Evolutionary conservation across 2,113 vertebrate genomes (phyloP).

Genomic region (Leptobrachium ailaonicum): DNA sequence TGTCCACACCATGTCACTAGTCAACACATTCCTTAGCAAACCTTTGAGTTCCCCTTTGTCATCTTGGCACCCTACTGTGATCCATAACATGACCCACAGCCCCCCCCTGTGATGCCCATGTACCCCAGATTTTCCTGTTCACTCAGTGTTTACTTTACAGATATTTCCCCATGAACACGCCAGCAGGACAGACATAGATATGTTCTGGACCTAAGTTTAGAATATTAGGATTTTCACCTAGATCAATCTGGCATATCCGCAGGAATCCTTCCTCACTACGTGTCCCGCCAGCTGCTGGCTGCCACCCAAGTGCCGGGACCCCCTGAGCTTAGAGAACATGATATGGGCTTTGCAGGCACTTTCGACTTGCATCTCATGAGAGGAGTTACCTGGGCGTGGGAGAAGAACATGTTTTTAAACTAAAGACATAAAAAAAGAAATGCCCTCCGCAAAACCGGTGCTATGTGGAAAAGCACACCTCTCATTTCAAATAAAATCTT

Average conservation of each 20-base stretch:
- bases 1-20: too few species aligned
- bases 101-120: neutral
- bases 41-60: too few species aligned
- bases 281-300: neutral
- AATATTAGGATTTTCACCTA: slow-evolving; percentile 37
- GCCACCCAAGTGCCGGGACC: slow-evolving; percentile 21
- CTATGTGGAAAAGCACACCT: too few species aligned
- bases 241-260: slow-evolving; percentile 4
- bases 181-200: slow-evolving; percentile 22
- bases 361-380: neutral
- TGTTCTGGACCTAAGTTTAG: slow-evolving; percentile 36
- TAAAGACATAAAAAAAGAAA: too few species aligned
- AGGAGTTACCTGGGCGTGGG: slow-evolving; percentile 25
- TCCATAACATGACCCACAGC: too few species aligned
- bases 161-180: slow-evolving; percentile 1
- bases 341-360: neutral
- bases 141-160: slow-evolving; percentile 9
- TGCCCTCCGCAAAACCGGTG: too few species aligned
- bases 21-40: too few species aligned
- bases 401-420: too few species aligned
- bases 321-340: slow-evolving; percentile 27
- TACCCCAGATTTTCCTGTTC: neutral
- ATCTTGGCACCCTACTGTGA: too few species aligned
- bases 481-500: too few species aligned
- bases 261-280: slow-evolving; percentile 3